Percentiles rank a stretch among this genome's conserved stretches.
Conservation (phyloP, 2,797 vertebrate species). For the Tauraco hartlaubi region DNA sequence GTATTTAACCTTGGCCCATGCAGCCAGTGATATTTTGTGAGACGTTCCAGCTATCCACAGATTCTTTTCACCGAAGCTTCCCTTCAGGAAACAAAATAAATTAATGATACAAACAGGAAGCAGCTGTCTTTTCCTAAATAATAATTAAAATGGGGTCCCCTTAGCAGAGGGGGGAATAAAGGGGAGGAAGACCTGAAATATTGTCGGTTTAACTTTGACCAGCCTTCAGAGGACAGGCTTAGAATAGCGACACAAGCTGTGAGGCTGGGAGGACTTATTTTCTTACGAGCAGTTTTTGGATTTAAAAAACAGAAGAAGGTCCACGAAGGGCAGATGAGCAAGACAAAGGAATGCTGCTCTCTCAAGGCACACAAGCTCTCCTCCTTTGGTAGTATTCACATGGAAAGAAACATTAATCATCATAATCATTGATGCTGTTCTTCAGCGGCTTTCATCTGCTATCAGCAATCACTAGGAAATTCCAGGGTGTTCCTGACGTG, state of each 20-base stretch:
- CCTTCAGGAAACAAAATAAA: slow-evolving; percentile 81
- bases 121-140: slow-evolving; percentile 79
- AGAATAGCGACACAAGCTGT: slow-evolving; percentile 44
- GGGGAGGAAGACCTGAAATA: slow-evolving; percentile 49
- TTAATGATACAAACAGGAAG: slow-evolving; percentile 81
- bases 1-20: slow-evolving; percentile 71
- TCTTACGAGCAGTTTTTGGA: slow-evolving; percentile 9
- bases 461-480: slow-evolving; percentile 63
- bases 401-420: slow-evolving; percentile 60
- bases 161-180: slow-evolving; percentile 23
- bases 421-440: not conserved
- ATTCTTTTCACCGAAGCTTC: slow-evolving; percentile 75
- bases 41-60: slow-evolving; percentile 65
- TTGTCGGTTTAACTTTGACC: slow-evolving; percentile 48
- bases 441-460: slow-evolving; percentile 50
- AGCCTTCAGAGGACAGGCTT: slow-evolving; percentile 43
- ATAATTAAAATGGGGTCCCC: slow-evolving; percentile 72
- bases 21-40: slow-evolving; percentile 63
- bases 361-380: not conserved
- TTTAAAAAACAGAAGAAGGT: slow-evolving; percentile 34
- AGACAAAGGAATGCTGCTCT: slow-evolving; percentile 37
- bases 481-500: slow-evolving; percentile 42
- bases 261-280: slow-evolving; percentile 33
- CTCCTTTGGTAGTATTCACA: not conserved
- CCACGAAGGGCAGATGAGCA: slow-evolving; percentile 14